Conservation (phyloP, 2,113 vertebrate genomes). For the Otus sunia region DNA sequence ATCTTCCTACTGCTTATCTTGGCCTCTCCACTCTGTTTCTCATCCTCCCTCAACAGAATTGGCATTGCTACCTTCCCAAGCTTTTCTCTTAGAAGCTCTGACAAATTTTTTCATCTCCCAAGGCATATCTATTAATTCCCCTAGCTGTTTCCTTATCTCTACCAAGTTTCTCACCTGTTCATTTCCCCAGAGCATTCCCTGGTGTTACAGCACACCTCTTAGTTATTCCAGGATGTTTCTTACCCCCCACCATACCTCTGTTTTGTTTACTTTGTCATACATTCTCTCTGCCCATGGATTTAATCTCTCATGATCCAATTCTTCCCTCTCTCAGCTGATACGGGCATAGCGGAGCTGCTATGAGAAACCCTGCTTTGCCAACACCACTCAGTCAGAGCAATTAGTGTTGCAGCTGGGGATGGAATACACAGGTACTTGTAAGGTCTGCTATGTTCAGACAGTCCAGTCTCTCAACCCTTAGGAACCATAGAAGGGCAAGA, state of each 20-base stretch:
- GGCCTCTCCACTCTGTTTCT: not conserved
- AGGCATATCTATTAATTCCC: not conserved
- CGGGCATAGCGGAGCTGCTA: not conserved
- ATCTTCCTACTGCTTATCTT: conserved; percentile 34
- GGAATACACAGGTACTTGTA: not conserved
- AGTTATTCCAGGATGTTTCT: not conserved
- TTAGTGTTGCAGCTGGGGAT: no score
- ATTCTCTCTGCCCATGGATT: not conserved
- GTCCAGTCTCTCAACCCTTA: not conserved
- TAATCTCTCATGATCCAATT: not conserved
- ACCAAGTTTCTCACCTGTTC: not conserved
- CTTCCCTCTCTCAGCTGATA: not conserved
- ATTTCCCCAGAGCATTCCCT: not conserved
- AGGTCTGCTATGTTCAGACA: not conserved
- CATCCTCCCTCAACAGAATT: not conserved
- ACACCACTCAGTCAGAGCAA: not conserved
- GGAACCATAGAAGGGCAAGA: not conserved
- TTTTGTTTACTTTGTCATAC: not conserved
- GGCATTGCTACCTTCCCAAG: not conserved
- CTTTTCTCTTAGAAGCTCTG: conserved; percentile 15
- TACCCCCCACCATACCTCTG: not conserved
- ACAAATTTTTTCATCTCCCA: conserved; percentile 14
- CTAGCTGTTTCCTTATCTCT: not conserved
- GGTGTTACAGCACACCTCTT: not conserved
- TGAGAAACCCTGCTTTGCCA: not conserved